Base-by-base conservation (phyloP, 2,888 invertebrate species). In the Clanis bilineata region DNA sequence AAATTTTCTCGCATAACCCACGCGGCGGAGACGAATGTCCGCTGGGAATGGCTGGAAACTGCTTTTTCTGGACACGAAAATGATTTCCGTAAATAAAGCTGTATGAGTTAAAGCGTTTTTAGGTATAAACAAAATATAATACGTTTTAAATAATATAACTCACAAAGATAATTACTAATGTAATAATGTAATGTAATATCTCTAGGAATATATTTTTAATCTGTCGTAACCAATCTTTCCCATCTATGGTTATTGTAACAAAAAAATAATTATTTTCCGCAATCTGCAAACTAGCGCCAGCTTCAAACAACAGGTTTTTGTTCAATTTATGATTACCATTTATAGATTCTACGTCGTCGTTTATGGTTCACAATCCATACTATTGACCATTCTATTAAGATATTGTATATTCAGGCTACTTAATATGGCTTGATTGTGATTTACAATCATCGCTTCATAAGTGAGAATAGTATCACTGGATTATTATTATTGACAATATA, bases 1-100 rank as follows among this genome's bases (percentile, higher is more conserved):
- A 64, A 72, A 43, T 36, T 45, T 57, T 45, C 45, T 15, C 45
- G 15, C 32, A 28, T 39, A 44, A 22, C 38, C 38, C 38, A 45
- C 41, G 10, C 32, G 23, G 15, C 18, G 38, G 15, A 56, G 22
- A n/a, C n/a, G 10, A 45, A 7, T 57, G 22, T 2, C 10, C 15
- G 21, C 10, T 28, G 10, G 2, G 9, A 41, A 21, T 44, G 12
- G n/a, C n/a, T n/a, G n/a, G n/a, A n/a, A 6, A 18, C 7, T 6
- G 12, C 12, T 41, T 41, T 15, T 41, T 41, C 10, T 41, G 15
- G 7, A 15, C 3, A 28, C 7, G 28, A 10, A 44, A 44, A 51
- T 15, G 5, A 4, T 28, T 51, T 28, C 32, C 32, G 45, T 15
- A 28, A n/a, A n/a, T 22, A 25, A n/a, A n/a, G n/a, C n/a, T n/a